Percentiles rank a stretch among this genome's conserved stretches.
Conservation (phyloP, 2,113 vertebrate genomes). For the Dicentrarchus labrax region DNA sequence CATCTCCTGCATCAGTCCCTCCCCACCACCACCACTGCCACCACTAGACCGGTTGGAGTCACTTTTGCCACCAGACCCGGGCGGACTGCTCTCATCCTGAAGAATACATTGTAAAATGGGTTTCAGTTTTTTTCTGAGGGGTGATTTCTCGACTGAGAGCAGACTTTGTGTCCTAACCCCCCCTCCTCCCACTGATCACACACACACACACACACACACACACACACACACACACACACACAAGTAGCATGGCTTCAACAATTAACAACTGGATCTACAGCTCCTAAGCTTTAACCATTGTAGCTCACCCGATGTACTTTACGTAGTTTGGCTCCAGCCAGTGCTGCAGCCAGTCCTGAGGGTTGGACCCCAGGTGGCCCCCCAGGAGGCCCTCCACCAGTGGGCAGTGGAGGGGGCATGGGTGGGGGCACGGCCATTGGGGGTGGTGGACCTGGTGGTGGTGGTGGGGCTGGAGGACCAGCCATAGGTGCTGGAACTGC, state of each 20-base stretch:
- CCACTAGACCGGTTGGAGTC: constrained; percentile 97
- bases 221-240: too few species aligned
- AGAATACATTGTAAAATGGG: constrained; percentile 30
- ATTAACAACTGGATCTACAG: not conserved
- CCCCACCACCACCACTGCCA: constrained; percentile 91
- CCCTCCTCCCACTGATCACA: too few species aligned
- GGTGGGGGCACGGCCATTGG: constrained; percentile 90
- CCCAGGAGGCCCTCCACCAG: constrained; percentile 83
- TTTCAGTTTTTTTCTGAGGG: not conserved
- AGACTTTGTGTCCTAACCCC: not conserved
- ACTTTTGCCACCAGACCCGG: constrained; percentile 91
- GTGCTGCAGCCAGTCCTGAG: constrained; percentile 94
- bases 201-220: too few species aligned
- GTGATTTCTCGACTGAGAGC: not conserved
- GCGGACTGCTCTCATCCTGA: constrained; percentile 94
- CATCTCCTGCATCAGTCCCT: constrained; percentile 99
- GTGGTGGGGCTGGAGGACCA: constrained; percentile 93
- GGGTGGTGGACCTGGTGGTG: constrained; percentile 91
- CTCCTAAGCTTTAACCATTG: not conserved
- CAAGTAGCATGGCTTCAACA: not conserved
- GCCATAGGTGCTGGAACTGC: constrained; percentile 79
- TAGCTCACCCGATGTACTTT: constrained; percentile 94
- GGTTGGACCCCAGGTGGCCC: constrained; percentile 87
- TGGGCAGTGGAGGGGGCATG: constrained; percentile 90
- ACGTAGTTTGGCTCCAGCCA: constrained; percentile 97